Percentiles rank a stretch among this genome's conserved stretches.
Evolutionary conservation across 2,797 vertebrate species (phyloP).

Genomic region (Periparus ater): DNA sequence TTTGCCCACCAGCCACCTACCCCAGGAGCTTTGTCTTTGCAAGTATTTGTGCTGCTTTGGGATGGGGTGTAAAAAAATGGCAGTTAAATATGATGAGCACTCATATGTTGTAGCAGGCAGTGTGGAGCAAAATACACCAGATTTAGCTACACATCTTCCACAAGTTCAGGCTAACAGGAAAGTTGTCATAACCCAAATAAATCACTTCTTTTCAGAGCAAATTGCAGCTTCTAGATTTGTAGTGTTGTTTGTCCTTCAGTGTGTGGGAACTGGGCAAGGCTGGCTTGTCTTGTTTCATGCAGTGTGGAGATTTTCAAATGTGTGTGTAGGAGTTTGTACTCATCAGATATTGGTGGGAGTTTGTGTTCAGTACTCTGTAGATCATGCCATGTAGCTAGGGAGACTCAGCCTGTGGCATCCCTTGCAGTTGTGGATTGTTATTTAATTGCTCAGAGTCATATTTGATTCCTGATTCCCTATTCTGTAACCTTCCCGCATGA

Average conservation of each 20-base stretch:
- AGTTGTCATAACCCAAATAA: background rate
- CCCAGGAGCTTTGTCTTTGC: background rate
- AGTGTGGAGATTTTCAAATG: background rate
- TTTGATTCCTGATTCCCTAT: background rate
- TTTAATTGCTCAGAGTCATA: background rate
- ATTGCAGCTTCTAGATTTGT: background rate
- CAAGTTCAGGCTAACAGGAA: background rate
- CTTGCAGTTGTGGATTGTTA: background rate
- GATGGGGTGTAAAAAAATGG: background rate
- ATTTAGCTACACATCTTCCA: background rate
- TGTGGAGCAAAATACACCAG: background rate
- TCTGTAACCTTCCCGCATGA: accelerated
- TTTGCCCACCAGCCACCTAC: background rate
- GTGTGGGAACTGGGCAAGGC: background rate
- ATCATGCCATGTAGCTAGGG: background rate
- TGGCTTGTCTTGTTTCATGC: background rate
- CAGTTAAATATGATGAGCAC: background rate
- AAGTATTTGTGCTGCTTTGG: background rate
- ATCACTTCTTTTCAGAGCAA: background rate
- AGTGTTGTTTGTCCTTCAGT: background rate
- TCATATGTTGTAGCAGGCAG: background rate
- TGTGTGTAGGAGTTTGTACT: background rate
- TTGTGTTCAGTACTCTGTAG: background rate
- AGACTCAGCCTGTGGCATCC: background rate
- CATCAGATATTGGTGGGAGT: background rate